These are phyloP conservation scores for Salvelinus fontinalis DNA, from an alignment of 2,113 vertebrate genomes.

Conservation along the genomic window DNA sequence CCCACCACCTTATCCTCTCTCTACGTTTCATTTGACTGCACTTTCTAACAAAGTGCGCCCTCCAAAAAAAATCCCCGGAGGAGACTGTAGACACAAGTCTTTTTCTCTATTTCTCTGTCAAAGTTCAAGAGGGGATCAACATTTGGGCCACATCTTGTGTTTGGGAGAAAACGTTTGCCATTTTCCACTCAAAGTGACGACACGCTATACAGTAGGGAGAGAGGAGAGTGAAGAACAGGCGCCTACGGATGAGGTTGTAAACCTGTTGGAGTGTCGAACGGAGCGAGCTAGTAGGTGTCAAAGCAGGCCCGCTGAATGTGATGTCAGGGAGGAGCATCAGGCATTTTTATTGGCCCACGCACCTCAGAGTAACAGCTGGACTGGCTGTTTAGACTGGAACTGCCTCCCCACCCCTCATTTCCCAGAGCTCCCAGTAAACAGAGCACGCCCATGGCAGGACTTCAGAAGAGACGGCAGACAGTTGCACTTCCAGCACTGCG, in stretches of 20 bases:
- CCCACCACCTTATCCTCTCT: slow-evolving; percentile 21
- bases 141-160: background rate
- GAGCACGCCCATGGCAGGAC: slow-evolving; percentile 54
- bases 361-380: slow-evolving; percentile 42
- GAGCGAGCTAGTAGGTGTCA: slow-evolving; percentile 23
- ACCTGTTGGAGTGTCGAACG: slow-evolving; percentile 4
- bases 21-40: slow-evolving; percentile 11
- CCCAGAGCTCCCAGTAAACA: slow-evolving; percentile 53
- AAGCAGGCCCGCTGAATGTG: slow-evolving; percentile 2
- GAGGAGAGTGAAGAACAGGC: background rate
- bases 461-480: slow-evolving; percentile 42
- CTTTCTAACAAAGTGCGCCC: slow-evolving; percentile 7
- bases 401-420: slow-evolving; percentile 46
- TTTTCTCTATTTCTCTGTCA: background rate
- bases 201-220: background rate
- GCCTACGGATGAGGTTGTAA: slow-evolving; percentile 7
- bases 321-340: slow-evolving; percentile 29
- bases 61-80: background rate
- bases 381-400: slow-evolving; percentile 50
- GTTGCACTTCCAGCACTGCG: slow-evolving; percentile 23
- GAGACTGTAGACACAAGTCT: background rate
- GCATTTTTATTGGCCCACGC: slow-evolving; percentile 30
- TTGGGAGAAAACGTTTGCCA: background rate
- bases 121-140: background rate
- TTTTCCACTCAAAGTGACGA: background rate